Evolutionary conservation across 1,140 invertebrate species (phyloP), one percentile per base, ranked within the genome.

Genomic region (Nylanderia fulva): DNA sequence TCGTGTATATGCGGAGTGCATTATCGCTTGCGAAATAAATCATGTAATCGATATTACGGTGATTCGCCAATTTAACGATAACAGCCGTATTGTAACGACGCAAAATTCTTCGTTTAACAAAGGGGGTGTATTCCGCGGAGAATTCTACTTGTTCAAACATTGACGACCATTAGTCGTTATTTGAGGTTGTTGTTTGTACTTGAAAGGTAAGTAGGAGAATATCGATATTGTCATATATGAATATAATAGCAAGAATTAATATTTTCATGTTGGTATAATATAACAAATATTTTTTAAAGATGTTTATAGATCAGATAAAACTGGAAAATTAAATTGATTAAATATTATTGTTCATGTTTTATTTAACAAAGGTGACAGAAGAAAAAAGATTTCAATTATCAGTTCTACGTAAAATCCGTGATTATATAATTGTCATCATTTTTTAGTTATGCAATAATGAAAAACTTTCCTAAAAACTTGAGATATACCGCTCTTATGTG

Each of bases 11-110:
- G n/a, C 45, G 15, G 15, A 27, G 48, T 58, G 52, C 64, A 82
- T 82, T 80, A 71, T 36, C 64, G 64, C 18, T 42, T 29, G 64
- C 36, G 21, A 33, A 82, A 82, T 72, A 71, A 72, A 82, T 82
- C 66, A n/a, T 39, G 33, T 45, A 58, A 56, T 72, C 77, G 66
- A 71, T 82, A 82, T 39, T 66, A 52, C 64, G 4, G 48, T 8
- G 21, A 45, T 80, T 13, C 48, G 52, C 33, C 52, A 69, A 82
- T 60, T 75, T 84, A 66, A 33, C 39, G 85, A 79, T 79, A 52
- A 56, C 66, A 42, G 39, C 15, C 36, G 13, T 9, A 13, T 58
- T 58, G 66, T 60, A 82, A 77, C 42, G 60, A 52, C 33, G 18
- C 9, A 21, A 29, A 56, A 11, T 63, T 39, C 48, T 27, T 36